These are phyloP conservation scores for Lithophane leautieri DNA, from an alignment of 2,888 invertebrate genomes.

Conservation along the genomic window DNA sequence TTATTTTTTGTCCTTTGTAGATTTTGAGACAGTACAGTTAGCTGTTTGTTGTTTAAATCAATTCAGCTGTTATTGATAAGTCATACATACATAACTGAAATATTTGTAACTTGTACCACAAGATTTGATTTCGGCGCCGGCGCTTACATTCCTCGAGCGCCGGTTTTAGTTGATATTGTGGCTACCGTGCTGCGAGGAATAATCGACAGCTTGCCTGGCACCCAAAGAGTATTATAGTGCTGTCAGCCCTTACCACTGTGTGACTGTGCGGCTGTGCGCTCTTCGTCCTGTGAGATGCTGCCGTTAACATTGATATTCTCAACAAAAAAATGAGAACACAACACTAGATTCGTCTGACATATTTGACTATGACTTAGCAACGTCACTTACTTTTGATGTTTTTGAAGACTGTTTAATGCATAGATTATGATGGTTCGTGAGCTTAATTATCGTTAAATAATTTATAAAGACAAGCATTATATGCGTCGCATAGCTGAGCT, in stretches of 20 bases:
- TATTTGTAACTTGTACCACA: constrained; percentile 28
- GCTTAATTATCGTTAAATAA: neutral
- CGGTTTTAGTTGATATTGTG: constrained; percentile 9
- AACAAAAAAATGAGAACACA: constrained; percentile 5
- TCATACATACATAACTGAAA: neutral
- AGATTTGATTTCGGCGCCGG: constrained; percentile 40
- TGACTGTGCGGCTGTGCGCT: neutral
- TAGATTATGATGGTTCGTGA: neutral
- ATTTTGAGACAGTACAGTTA: neutral
- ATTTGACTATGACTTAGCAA: neutral
- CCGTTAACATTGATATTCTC: constrained; percentile 25
- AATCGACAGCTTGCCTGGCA: constrained; percentile 24
- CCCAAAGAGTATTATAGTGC: neutral
- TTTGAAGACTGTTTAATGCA: neutral
- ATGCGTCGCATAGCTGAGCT: neutral
- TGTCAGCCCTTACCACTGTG: neutral
- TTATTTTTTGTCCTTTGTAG: neutral
- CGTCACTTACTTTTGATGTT: neutral
- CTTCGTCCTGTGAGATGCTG: neutral
- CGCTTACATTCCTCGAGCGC: constrained; percentile 56
- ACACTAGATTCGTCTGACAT: constrained; percentile 3
- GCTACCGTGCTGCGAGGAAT: constrained; percentile 2
- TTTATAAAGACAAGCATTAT: neutral
- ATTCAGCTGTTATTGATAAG: constrained; percentile 3
- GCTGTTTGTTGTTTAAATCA: neutral